Evolutionary conservation across 2,113 vertebrate species (phyloP), one percentile per base, ranked within the genome.

Genomic region (Fregata magnificens): DNA sequence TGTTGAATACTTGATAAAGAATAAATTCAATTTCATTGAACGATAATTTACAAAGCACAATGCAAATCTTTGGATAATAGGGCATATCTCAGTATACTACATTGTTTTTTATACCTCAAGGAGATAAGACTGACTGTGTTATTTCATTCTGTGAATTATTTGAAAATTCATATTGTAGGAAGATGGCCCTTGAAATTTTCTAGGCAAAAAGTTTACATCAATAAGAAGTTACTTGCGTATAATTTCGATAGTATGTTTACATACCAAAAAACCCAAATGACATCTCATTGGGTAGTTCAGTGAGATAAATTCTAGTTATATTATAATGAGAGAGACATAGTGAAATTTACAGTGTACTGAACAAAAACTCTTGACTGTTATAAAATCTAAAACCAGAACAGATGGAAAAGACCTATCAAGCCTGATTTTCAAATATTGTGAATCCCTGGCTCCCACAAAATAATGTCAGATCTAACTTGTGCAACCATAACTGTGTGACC

Each of bases 1-100:
- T 97, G 95, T 96, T 97, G 91, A 95, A 94, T 96, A 91, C 89
- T 86, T 91, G 82, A 92, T 94, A 97, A 95, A 97, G 61, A 96
- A 95, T 76, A 95, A 87, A 96, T 95, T 97, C 73, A 91, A 24
- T 95, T 95, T 93, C 49, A 86, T 76, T 92, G 42, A 92, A 83
- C 5, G 1, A 69, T 95, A 96, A 95, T 95, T 97, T 96, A 81
- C n/a, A 94, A 95, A 93, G 36, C 34, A 82, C 47, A 91, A 92
- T 91, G 31, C 3, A 17, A 94, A 95, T 96, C 77, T 95, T 91
- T 76, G 67, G 15, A 86, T 96, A 94, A 79, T 36, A 76, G 3
- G 21, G 5, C 36, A 65, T 92, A 70, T 87, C 71, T 87, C 49
- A 78, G 29, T 45, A 70, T 62, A 73, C 17, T 65, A 29, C 32